phyloP scores from a whole-genome alignment of 2,888 invertebrate species.

The Malthinus seriepunctatus region DNA sequence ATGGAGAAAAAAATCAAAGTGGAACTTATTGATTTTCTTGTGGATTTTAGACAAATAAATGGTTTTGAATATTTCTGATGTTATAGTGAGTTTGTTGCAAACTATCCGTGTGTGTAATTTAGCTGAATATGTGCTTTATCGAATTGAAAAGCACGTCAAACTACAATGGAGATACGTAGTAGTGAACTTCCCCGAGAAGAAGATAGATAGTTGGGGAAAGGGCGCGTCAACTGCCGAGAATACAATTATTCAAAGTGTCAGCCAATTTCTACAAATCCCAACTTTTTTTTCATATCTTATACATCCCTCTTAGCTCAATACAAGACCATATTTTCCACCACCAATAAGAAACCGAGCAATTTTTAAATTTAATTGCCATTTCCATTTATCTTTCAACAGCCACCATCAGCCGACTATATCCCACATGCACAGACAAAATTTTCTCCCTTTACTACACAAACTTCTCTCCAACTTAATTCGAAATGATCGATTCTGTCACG shows the following conservation, averaged over 20 bases:
- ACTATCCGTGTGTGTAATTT: constrained; percentile 1
- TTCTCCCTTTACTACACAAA: constrained; percentile 5
- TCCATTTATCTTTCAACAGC: constrained; percentile 37
- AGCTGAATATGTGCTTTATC: constrained; percentile 12
- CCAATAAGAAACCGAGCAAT: constrained; percentile 22
- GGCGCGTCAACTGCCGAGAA: constrained; percentile 32
- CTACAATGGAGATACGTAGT: constrained; percentile 19
- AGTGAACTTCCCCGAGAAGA: constrained; percentile 27
- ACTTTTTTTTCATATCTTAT: constrained; percentile 32
- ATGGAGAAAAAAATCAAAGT: background rate
- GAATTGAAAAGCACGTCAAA: constrained; percentile 20
- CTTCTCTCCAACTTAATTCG: constrained; percentile 6
- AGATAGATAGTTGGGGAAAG: constrained; percentile 27
- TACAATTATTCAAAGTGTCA: constrained; percentile 41
- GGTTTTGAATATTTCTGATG: background rate
- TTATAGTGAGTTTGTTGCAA: background rate
- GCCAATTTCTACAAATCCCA: constrained; percentile 31
- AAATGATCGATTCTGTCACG: constrained; percentile 1
- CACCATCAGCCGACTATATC: constrained; percentile 30
- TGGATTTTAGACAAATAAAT: constrained; percentile 1
- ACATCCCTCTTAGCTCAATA: background rate
- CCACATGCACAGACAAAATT: constrained; percentile 28
- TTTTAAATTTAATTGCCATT: constrained; percentile 37
- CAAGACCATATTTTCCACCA: constrained; percentile 22
- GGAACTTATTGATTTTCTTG: background rate